Evolutionary conservation across 1,140 invertebrate genomes (phyloP), one percentile per base, ranked within the genome.

Genomic region (Aphaenogaster floridana): DNA sequence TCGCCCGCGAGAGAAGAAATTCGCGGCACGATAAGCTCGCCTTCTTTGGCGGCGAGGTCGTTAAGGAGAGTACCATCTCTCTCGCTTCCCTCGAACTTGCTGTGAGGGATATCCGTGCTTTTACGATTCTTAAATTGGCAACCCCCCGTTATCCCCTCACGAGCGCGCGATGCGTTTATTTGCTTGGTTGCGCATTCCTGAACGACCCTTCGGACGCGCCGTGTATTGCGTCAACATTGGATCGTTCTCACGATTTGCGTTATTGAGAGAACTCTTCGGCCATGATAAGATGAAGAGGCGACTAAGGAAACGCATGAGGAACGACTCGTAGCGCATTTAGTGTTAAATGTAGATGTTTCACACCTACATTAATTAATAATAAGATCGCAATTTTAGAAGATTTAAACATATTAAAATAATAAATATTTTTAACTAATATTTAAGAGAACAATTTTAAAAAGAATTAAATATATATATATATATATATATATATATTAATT

Each of bases 121-220:
- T 93, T 93, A 93, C 89, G 91, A 83, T 92, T 90, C 89, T 92
- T 90, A 92, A 93, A 94, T 93, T 93, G 93, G 92, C 88, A 77
- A 77, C 36, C 88, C 86, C 86, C n/a, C 54, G 66, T 79, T 88
- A 89, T 91, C 91, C 61, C 88, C 15, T 1, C 87, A 64, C 87
- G 71, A 89, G 88, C 80, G 88, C 79, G 88, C 72, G 87, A 57
- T 87, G 76, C 88, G 91, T 93, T 93, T 93, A 91, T 92, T 92
- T 89, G 85, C 88, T 88, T 76, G 81, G 66, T 68, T 57, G 87
- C 81, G 86, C 88, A 91, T 93, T 90, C 89, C 87, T 87, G 69
- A 13, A 48, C 71, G 74, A n/a, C 8, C 6, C 45, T 50, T 42
- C 28, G 11, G 64, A 57, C 36, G 11, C 28, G 4, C 17, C 61